phyloP scores from a whole-genome alignment of 2,888 invertebrate genomes.

The Netelia virgata region DNA sequence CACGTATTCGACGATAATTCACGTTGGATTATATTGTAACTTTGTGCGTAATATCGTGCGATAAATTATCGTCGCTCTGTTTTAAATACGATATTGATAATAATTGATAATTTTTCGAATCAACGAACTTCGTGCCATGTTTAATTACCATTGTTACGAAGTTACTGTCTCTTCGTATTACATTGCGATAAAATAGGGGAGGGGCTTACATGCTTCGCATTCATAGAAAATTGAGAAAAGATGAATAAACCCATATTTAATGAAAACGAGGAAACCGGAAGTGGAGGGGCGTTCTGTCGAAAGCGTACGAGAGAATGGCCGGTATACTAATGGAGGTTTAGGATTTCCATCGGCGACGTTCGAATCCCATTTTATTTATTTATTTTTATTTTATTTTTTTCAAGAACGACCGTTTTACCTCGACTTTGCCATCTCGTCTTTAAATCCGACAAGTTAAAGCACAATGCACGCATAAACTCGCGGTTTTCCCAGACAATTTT shows the following conservation, averaged over 20 bases:
- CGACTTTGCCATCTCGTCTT: not conserved
- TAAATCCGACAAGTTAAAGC: not conserved
- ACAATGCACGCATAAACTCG: not conserved
- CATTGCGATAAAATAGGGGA: not conserved
- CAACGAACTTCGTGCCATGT: conserved; percentile 59
- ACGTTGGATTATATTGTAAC: not conserved
- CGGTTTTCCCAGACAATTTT: not conserved
- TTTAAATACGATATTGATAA: not conserved
- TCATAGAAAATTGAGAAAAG: not conserved
- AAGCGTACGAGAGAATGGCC: conserved; percentile 23
- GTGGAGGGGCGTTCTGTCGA: conserved; percentile 16
- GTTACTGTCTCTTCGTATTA: conserved; percentile 35
- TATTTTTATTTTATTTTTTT: not conserved
- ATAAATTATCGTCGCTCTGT: not conserved
- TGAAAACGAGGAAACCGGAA: conserved; percentile 39
- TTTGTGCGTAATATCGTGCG: not conserved
- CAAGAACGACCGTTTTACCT: conserved; percentile 1
- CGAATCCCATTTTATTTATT: too few relatives aligned
- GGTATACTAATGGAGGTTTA: conserved; percentile 16
- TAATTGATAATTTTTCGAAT: conserved; percentile 20
- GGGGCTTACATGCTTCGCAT: not conserved
- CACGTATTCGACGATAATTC: not conserved
- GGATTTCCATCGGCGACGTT: too few relatives aligned
- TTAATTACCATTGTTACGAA: conserved; percentile 44
- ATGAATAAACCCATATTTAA: not conserved